Evolutionary conservation across 2,797 vertebrate genomes (phyloP), one percentile per base, ranked within the genome.

Genomic region (Choloepus didactylus): DNA sequence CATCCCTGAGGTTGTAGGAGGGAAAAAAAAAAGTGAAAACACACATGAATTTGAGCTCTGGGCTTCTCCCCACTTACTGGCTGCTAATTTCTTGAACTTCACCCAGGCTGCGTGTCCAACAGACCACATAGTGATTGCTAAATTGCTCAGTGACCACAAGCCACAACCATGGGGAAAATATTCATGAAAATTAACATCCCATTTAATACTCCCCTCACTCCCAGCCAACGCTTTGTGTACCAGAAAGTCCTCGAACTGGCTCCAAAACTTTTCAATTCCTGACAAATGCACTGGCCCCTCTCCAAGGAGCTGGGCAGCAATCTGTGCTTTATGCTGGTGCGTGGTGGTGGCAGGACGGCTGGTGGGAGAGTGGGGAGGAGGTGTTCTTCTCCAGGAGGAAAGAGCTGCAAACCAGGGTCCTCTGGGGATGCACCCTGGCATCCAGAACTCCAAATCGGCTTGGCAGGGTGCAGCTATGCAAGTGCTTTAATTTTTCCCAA

Each of bases 61-160:
- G 84, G 73, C 72, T 95, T 89, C 67, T 96, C 96, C 76, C 89
- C 95, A 95, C 85, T 96, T 87, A 95, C 96, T 95, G 91, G 77
- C 89, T 97, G 95, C 91, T 97, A 98, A 97, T 98, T 96, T 97
- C 91, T 97, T 97, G 96, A 97, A 98, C 97, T 97, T 97, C 97
- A 96, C 79, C 85, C 67, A 97, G 97, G 64, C 80, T 64, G 16
- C 51, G 66, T 54, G 66, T 93, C 95, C 97, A 95, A 97, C 93
- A 62, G 96, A 97, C 95, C 97, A 96, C 97, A 97, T 95, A 96
- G 96, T 97, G 97, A 97, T 98, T 97, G 97, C 94, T 97, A 98
- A 98, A 98, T 97, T 97, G 97, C 94, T 97, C 96, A 97, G 38
- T 98, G 97, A 97, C 97, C 97, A 98, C 97, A 97, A 97, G 97